These are phyloP conservation scores for Orius insidiosus DNA, from an alignment of 1,140 invertebrate species.

Conservation along the genomic window DNA sequence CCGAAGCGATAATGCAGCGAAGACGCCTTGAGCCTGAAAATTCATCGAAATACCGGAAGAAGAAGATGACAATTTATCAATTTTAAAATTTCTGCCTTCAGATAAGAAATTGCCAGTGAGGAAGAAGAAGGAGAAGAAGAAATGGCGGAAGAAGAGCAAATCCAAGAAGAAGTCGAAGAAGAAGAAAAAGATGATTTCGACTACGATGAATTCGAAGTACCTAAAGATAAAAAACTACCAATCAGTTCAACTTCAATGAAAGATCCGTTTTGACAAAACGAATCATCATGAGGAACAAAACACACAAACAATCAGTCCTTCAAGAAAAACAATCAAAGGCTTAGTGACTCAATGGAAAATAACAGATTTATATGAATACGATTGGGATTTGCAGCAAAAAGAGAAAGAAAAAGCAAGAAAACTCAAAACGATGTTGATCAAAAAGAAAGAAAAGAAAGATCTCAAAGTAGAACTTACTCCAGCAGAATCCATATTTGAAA, in stretches of 20 bases:
- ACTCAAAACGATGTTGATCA: constrained; percentile 21
- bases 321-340: constrained; percentile 52
- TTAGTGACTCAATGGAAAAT: constrained; percentile 77
- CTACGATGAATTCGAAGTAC: constrained; percentile 21
- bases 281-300: constrained; percentile 39
- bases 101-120: background rate
- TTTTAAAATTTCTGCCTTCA: background rate
- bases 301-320: constrained; percentile 75
- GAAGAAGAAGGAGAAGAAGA: constrained; percentile 12
- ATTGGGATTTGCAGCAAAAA: constrained; percentile 50
- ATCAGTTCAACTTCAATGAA: constrained; percentile 90
- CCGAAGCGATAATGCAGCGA: background rate
- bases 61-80: background rate
- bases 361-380: constrained; percentile 69
- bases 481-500: constrained; percentile 11
- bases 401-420: constrained; percentile 52
- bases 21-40: too few relatives aligned
- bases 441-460: constrained; percentile 24
- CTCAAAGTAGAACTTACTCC: constrained; percentile 25
- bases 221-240: constrained; percentile 33
- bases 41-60: too few relatives aligned
- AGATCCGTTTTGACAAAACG: constrained; percentile 69
- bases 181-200: constrained; percentile 16
- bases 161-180: constrained; percentile 15
- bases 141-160: constrained; percentile 15